Conservation (phyloP, 2,888 invertebrate genomes). For the Lycophotia porphyrea region DNA sequence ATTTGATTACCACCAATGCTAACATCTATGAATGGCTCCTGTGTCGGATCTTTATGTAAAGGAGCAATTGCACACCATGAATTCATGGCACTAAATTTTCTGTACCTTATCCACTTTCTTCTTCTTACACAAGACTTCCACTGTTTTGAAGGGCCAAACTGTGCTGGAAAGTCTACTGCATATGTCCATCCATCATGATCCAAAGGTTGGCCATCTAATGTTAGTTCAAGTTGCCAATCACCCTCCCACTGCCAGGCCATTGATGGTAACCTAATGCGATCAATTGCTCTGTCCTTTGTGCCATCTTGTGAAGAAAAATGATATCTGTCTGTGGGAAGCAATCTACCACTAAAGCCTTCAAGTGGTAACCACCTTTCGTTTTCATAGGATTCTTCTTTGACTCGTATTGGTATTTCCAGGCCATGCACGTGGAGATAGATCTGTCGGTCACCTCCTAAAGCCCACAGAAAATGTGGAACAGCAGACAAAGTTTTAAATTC, state of each 20-base stretch:
- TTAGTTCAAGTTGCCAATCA: constrained; percentile 96
- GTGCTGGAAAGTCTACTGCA: constrained; percentile 97
- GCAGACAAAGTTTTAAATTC: constrained; percentile 97
- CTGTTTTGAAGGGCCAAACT: constrained; percentile 94
- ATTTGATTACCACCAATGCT: constrained; percentile 96
- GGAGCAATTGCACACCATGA: constrained; percentile 98
- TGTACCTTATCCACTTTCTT: constrained; percentile 96
- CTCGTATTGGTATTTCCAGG: constrained; percentile 96
- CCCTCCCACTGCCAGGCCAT: constrained; percentile 99
- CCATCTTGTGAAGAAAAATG: constrained; percentile 97
- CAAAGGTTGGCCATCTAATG: constrained; percentile 95
- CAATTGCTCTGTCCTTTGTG: constrained; percentile 93
- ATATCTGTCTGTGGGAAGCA: constrained; percentile 96
- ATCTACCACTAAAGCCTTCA: constrained; percentile 95
- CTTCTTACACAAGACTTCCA: constrained; percentile 98
- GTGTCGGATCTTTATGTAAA: constrained; percentile 96
- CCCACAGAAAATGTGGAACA: constrained; percentile 96
- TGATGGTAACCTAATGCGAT: constrained; percentile 96
- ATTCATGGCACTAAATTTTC: constrained; percentile 96
- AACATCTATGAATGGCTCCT: constrained; percentile 98
- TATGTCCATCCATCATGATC: constrained; percentile 98
- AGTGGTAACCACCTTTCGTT: constrained; percentile 98
- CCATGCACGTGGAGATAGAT: constrained; percentile 97
- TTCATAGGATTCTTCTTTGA: constrained; percentile 97
- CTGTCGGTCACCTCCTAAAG: constrained; percentile 97